Percentiles rank a stretch among this genome's conserved stretches.
Evolutionary conservation across 2,113 vertebrate species (phyloP).

Genomic region (Hymenochirus boettgeri): DNA sequence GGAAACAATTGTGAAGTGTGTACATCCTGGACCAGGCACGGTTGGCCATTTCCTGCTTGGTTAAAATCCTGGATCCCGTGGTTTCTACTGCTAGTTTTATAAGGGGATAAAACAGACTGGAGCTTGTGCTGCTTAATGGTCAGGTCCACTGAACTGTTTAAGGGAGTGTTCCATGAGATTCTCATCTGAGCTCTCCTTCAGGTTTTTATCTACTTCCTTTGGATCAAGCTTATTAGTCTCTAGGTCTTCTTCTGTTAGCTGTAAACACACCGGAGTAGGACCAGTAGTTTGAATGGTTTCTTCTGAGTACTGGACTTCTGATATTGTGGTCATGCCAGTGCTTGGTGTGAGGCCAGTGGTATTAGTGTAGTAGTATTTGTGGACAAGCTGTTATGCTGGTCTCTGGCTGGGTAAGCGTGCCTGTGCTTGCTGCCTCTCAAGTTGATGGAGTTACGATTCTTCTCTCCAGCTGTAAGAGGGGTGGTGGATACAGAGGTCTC

Average conservation of each 20-base stretch:
- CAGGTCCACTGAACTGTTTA: slow-evolving; percentile 95
- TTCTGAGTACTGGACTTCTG: slow-evolving; percentile 75
- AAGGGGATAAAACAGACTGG: slow-evolving; percentile 90
- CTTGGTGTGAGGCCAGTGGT: slow-evolving; percentile 87
- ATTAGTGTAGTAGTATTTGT: slow-evolving; percentile 75
- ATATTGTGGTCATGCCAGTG: slow-evolving; percentile 86
- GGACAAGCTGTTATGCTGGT: slow-evolving; percentile 82
- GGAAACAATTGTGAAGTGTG: slow-evolving; percentile 80
- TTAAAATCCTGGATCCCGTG: slow-evolving; percentile 78
- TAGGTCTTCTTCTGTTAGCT: slow-evolving; percentile 94
- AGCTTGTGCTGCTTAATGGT: slow-evolving; percentile 88
- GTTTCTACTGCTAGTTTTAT: slow-evolving; percentile 94
- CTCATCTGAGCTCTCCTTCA: slow-evolving; percentile 98
- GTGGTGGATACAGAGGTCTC: slow-evolving; percentile 71
- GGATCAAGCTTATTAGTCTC: slow-evolving; percentile 97
- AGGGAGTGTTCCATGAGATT: slow-evolving; percentile 98
- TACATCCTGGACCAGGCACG: slow-evolving; percentile 64
- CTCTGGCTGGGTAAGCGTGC: slow-evolving; percentile 93
- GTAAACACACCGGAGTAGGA: slow-evolving; percentile 86
- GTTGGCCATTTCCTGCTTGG: slow-evolving; percentile 64
- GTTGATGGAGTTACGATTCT: slow-evolving; percentile 96
- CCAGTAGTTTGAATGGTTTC: slow-evolving; percentile 63
- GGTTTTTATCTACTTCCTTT: slow-evolving; percentile 97
- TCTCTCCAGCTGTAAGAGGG: slow-evolving; percentile 69
- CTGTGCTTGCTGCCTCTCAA: slow-evolving; percentile 92